Evolutionary conservation across 2,888 invertebrate genomes (phyloP), one percentile per base, ranked within the genome.

Genomic region (Aphodius sticticus): DNA sequence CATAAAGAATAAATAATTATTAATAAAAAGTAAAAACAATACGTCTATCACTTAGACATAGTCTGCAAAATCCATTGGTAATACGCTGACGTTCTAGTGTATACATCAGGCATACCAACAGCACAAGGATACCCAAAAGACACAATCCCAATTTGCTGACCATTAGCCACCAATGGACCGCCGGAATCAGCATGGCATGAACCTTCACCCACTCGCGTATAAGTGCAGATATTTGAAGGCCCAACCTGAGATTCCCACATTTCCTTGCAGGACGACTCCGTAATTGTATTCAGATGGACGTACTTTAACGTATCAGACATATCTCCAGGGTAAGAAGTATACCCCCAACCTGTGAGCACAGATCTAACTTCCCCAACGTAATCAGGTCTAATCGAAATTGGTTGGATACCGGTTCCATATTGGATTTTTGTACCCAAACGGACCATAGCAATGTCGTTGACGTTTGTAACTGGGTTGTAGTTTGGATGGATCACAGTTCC

Each of bases 341-440:
- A 36, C 7, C 74, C 74, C 91, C 91, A 91, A 14, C 91, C 91
- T 36, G 90, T 90, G 76, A 90, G 90, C 69, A 87, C 87, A 77
- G 89, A 90, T 16, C 86, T 86, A 70, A 83, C 81, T 38, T 86
- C 86, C 76, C 86, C 87, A 14, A 82, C 79, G 14, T 74, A 16
- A 9, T 77, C 69, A 12, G 26, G 77, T 12, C 83, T 81, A 26
- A 84, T 78, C 14, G 69, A 70, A 12, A 84, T 15, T 6, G 70
- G 16, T 69, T 78, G 78, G 69, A 80, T 70, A 0, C 26, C 6
- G 3, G 6, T 77, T 9, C 12, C 12, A 12, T 53, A 53, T 53
- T 53, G 53, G 12, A 26, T 26, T 53, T 7, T 53, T 12, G 53
- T 53, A 53, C 1, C 53, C 53, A 53, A 53, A 3, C 9, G 78